phyloP scores from a whole-genome alignment of 2,797 vertebrate species.

The Trematomus bernacchii region DNA sequence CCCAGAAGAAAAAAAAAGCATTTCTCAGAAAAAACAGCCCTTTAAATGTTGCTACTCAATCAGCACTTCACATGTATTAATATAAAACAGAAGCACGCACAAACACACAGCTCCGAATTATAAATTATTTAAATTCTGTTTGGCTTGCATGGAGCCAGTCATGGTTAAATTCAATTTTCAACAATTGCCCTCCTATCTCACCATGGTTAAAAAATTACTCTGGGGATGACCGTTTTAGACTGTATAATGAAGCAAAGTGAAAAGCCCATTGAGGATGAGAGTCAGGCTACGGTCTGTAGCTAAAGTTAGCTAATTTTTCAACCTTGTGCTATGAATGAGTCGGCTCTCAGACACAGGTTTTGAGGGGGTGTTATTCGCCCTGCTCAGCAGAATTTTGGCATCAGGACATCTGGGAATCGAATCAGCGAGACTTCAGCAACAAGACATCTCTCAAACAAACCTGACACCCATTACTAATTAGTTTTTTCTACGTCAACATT shows the following conservation, averaged over 20 bases:
- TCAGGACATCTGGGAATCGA: slow-evolving; percentile 61
- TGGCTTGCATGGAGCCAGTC: slow-evolving; percentile 51
- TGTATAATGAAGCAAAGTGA: slow-evolving; percentile 61
- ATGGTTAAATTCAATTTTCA: slow-evolving; percentile 63
- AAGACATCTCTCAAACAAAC: slow-evolving; percentile 60
- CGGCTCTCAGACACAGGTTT: slow-evolving; percentile 10
- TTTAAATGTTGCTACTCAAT: slow-evolving; percentile 62
- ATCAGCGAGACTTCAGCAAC: slow-evolving; percentile 48
- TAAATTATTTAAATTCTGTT: slow-evolving; percentile 47
- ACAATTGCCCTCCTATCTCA: slow-evolving; percentile 65
- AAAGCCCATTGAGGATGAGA: slow-evolving; percentile 49
- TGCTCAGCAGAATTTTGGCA: slow-evolving; percentile 54
- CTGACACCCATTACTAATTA: slow-evolving; percentile 65
- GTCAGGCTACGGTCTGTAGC: slow-evolving; percentile 41
- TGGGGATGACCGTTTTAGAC: slow-evolving; percentile 50
- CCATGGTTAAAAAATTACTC: slow-evolving; percentile 50
- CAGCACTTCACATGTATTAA: slow-evolving; percentile 52
- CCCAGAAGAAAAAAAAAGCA: slow-evolving; percentile 12
- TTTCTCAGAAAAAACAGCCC: slow-evolving; percentile 26
- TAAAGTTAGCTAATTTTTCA: slow-evolving; percentile 49
- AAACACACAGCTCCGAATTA: slow-evolving; percentile 26
- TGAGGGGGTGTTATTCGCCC: slow-evolving; percentile 16
- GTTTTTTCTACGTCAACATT: slow-evolving; percentile 49
- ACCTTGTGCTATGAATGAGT: slow-evolving; percentile 47
- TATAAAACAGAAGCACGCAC: slow-evolving; percentile 26